Base-by-base conservation (phyloP, 37 sponge, comb jelly and placozoan species). In the Mnemiopsis leidyi region DNA sequence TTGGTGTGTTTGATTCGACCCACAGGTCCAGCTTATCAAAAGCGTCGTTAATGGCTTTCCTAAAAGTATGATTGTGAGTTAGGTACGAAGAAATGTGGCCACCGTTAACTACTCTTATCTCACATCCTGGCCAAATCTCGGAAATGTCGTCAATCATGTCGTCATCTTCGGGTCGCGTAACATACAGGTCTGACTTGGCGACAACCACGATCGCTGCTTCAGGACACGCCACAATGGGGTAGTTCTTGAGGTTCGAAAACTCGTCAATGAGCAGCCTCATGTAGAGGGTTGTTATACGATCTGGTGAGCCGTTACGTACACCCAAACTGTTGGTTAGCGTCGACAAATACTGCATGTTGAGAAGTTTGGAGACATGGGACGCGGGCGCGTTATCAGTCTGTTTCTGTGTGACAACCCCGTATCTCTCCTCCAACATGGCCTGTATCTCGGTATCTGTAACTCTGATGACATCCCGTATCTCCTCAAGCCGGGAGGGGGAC, bases 121-220 rank as follows among this genome's bases (percentile, higher is more conserved):
- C 93, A 92, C 95, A 95, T 23, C 95, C 97, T 94, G 93, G 29
- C 95, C 96, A 32, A 96, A 96, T 69, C 94, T 98, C 93, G 95
- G 96, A 76, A 97, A 98, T 93, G 95, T 98, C 67, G 96, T 97
- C 3, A 94, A 97, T 79, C 99, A 98, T 68, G 96, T 85, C 61
- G 25, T 85, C 90, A 29, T 85, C 90, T 2, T 9, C 29, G 0
- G 90, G 90, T 25, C 90, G 40, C 7, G 90, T 85, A 23, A 85
- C 90, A 28, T 85, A 85, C 90, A 85, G 29, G 35, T 85, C 90
- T 23, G 48, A 38, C 26, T 85, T 40, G 0, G 90, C 90, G 1
- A 85, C 90, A 0, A 85, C 90, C 26, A 85, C 90, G 36, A 85
- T 37, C 1, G 90, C 90, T 5, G 90, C 40, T 61, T 85, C 90